Evolutionary conservation across 2,797 vertebrate genomes (phyloP), one percentile per base, ranked within the genome.

Genomic region (Sternotherus odoratus): DNA sequence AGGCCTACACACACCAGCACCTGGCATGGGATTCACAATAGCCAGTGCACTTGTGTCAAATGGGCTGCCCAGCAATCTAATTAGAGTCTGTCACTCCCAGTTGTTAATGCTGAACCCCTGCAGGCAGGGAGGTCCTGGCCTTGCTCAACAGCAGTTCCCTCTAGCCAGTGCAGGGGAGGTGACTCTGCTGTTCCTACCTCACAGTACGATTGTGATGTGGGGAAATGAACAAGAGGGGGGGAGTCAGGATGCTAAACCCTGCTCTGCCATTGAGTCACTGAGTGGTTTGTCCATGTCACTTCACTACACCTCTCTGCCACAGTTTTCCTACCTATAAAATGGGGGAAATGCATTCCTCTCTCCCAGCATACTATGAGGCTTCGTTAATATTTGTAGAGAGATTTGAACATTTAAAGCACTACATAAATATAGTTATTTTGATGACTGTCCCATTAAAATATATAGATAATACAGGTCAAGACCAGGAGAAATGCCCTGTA

Each of bases 331-430:
- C 87, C 93, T 95, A 77, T 92, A 97, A 97, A 97, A 89, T 95
- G 94, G 95, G 94, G 95, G 97, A 97, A 97, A 96, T 96, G 92
- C 94, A 93, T 94, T 88, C 96, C 72, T 97, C 49, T 96, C 92
- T 97, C 90, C 90, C 51, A 81, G 75, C 94, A 80, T 92, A 95
- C 97, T 97, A 89, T 86, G 97, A 97, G 94, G 91, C 91, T 98
- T 97, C 96, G 86, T 96, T 97, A 94, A 97, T 94, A 96, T 97
- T 96, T 97, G 88, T 97, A 95, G 93, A 98, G 90, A 92, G 89
- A 94, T 97, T 97, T 95, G 92, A 97, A 96, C 91, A 94, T 94
- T 95, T 95, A 92, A 97, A 97, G 91, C 83, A 51, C 91, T 88
- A 57, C 88, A 53, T 95, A 95, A 96, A 86, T 96, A 90, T 95